A percentile compares a stretch with the other conserved stretches of the same genome.
phyloP scores from a whole-genome alignment of 1,140 invertebrate genomes.

The Drosophila cardini region DNA sequence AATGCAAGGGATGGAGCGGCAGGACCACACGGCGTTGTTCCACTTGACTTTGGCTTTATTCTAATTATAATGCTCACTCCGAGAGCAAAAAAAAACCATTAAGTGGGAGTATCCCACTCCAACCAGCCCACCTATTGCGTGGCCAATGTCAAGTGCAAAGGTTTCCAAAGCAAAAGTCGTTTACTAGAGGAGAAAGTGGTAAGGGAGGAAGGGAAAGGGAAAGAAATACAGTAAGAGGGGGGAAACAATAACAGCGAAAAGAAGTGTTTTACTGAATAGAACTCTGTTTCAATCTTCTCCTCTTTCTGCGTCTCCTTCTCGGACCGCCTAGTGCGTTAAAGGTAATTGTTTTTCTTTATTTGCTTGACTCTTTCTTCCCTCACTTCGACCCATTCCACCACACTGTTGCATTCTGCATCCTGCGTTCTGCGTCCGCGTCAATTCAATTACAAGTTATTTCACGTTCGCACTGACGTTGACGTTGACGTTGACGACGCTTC shows the following conservation, averaged over 20 bases:
- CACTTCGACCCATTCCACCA: background rate
- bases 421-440: slow-evolving; percentile 71
- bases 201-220: too few relatives aligned
- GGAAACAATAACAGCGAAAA: background rate
- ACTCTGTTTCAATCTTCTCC: slow-evolving; percentile 25
- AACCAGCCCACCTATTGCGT: slow-evolving; percentile 47
- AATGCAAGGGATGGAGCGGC: slow-evolving; percentile 32
- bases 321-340: slow-evolving; percentile 66
- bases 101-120: background rate
- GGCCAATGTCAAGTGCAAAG: slow-evolving; percentile 76
- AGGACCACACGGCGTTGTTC: slow-evolving; percentile 30
- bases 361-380: slow-evolving; percentile 13
- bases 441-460: slow-evolving; percentile 76
- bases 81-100: slow-evolving; percentile 28
- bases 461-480: slow-evolving; percentile 41
- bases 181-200: slow-evolving; percentile 16
- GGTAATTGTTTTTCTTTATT: slow-evolving; percentile 78
- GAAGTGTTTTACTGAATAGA: background rate
- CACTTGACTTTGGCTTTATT: slow-evolving; percentile 71
- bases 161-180: slow-evolving; percentile 54
- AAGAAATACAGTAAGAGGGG: background rate
- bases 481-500: slow-evolving; percentile 28
- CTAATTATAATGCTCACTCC: slow-evolving; percentile 68
- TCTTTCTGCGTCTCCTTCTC: slow-evolving; percentile 3
- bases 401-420: slow-evolving; percentile 27